phyloP scores from a whole-genome alignment of 2,888 invertebrate genomes.

The Acrocyrtus sp. region DNA sequence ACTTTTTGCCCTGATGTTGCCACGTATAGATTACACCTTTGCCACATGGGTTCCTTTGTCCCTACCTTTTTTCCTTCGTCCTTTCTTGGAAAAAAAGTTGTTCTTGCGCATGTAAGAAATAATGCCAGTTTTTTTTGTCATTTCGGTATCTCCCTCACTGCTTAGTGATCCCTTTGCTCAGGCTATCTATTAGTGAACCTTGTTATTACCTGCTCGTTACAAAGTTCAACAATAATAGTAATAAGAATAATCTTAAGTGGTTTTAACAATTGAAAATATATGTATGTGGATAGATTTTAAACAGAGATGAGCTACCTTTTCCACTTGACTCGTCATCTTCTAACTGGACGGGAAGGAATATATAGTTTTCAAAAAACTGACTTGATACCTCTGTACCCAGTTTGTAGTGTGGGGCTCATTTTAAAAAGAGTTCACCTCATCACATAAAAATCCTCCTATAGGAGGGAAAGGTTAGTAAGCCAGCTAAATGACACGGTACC shows the following conservation, averaged over 20 bases:
- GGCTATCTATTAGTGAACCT: background rate
- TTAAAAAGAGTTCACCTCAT: no score
- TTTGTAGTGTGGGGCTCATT: no score
- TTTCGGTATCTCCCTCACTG: background rate
- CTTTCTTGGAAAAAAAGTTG: background rate
- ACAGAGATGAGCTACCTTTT: conserved; percentile 12
- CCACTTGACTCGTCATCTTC: conserved; percentile 11
- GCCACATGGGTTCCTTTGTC: conserved; percentile 18
- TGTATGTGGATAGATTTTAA: background rate
- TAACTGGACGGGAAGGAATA: no score
- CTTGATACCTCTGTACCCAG: no score
- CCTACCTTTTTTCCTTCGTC: background rate
- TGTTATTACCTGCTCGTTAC: background rate
- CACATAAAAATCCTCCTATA: no score
- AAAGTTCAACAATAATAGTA: conserved; percentile 18
- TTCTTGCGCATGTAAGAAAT: background rate
- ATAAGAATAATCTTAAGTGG: conserved; percentile 28
- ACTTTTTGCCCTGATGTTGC: no score
- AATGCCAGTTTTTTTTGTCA: conserved; percentile 4
- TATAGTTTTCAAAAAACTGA: no score
- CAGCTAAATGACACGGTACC: no score
- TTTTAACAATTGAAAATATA: background rate
- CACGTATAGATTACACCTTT: conserved; percentile 33
- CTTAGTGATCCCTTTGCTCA: background rate
- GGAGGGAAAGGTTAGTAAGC: no score